Evolutionary conservation across 2,113 vertebrate genomes (phyloP).

Genomic region (Triplophysa tibetana): DNA sequence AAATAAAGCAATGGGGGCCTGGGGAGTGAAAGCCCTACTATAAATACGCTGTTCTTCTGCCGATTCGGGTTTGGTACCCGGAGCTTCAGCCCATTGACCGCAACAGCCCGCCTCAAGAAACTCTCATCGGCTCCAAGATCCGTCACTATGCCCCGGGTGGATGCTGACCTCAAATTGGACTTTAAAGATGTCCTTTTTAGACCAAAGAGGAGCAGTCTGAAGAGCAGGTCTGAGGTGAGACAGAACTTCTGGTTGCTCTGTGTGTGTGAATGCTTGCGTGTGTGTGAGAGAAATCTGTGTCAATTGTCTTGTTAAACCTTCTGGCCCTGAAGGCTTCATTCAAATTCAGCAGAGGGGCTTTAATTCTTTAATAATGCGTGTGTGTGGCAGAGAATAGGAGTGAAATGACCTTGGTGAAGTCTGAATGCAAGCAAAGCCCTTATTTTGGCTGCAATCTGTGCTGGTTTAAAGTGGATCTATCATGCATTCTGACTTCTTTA

Average conservation of each 20-base stretch:
- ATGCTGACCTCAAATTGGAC: constrained; percentile 95
- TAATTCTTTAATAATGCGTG: neutral
- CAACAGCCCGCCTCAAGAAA: constrained; percentile 62
- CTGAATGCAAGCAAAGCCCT: neutral
- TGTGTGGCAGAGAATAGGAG: constrained; percentile 3
- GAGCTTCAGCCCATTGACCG: constrained; percentile 57
- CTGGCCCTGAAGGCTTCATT: no score
- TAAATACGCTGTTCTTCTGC: constrained; percentile 78
- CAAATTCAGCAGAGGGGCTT: no score
- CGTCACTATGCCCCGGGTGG: constrained; percentile 88
- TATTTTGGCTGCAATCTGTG: no score
- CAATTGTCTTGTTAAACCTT: neutral
- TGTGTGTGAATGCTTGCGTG: neutral
- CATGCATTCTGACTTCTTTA: no score
- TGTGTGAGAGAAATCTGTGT: neutral
- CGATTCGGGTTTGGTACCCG: constrained; percentile 79
- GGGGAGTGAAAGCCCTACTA: constrained; percentile 68
- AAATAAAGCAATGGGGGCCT: constrained; percentile 84
- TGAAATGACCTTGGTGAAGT: constrained; percentile 49
- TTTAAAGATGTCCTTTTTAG: constrained; percentile 97
- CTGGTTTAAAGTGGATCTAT: no score
- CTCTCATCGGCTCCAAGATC: constrained; percentile 54
- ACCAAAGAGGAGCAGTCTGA: constrained; percentile 96
- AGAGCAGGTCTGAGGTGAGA: constrained; percentile 92
- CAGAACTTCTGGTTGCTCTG: constrained; percentile 12